Percentiles rank a stretch among this genome's conserved stretches.
phyloP scores from a whole-genome alignment of 1,140 invertebrate genomes.

The Calephelis nemesis region DNA sequence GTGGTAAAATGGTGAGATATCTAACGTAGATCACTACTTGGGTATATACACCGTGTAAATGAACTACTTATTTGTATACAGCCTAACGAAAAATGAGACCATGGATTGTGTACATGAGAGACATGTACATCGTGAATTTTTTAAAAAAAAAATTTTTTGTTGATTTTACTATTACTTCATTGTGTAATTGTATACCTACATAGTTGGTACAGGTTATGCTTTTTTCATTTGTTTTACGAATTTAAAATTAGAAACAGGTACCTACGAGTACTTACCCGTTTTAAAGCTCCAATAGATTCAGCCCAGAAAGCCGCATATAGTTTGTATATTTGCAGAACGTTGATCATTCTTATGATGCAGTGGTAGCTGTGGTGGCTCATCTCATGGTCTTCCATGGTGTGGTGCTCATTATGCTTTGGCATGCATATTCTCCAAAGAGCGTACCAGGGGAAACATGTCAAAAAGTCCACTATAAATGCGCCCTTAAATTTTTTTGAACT shows the following conservation, averaged over 20 bases:
- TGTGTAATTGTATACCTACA: too few relatives aligned
- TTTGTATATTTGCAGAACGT: conserved; percentile 67
- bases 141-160: too few relatives aligned
- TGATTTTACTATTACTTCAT: too few relatives aligned
- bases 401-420: conserved; percentile 57
- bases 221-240: background rate
- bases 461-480: conserved; percentile 59
- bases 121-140: too few relatives aligned
- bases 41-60: too few relatives aligned
- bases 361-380: conserved; percentile 55
- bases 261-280: conserved; percentile 40
- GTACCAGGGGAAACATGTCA: conserved; percentile 74
- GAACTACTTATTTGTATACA: too few relatives aligned
- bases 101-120: too few relatives aligned
- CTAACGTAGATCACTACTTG: too few relatives aligned
- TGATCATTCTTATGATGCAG: conserved; percentile 60
- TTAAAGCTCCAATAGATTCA: conserved; percentile 60
- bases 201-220: too few relatives aligned
- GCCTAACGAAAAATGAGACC: too few relatives aligned
- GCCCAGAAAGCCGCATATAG: conserved; percentile 61
- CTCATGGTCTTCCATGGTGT: conserved; percentile 46
- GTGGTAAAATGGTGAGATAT: too few relatives aligned
- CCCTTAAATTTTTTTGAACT: conserved; percentile 45
- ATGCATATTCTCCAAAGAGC: conserved; percentile 54
- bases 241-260: background rate